A percentile compares a stretch with the other conserved stretches of the same genome.
These are phyloP conservation scores for Manis javanica DNA, from an alignment of 2,797 vertebrate genomes.

Conservation along the genomic window DNA sequence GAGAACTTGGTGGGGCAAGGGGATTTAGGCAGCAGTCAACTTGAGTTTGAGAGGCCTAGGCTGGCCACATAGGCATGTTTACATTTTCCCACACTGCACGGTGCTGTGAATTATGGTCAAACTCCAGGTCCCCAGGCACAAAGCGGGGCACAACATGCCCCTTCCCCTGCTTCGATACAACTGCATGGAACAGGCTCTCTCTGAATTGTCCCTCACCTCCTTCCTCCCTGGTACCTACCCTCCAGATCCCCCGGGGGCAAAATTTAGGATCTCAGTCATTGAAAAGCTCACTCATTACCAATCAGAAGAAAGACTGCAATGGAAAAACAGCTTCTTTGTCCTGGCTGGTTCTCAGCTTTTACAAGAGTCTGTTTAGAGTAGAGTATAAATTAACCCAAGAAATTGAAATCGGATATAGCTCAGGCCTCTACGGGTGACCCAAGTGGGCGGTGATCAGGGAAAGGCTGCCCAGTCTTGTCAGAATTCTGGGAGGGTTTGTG, in stretches of 20 bases:
- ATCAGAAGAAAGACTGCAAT: slow-evolving; percentile 59
- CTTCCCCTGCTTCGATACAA: neutral
- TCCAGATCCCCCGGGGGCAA: neutral
- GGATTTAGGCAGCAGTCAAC: slow-evolving; percentile 52
- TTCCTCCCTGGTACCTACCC: neutral
- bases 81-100: slow-evolving; percentile 56
- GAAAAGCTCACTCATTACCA: slow-evolving; percentile 40
- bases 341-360: slow-evolving; percentile 64
- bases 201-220: neutral
- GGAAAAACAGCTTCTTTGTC: slow-evolving; percentile 48
- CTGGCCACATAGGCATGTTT: slow-evolving; percentile 56
- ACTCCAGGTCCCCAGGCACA: neutral
- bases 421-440: slow-evolving; percentile 8
- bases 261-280: neutral
- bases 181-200: neutral
- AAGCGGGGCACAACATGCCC: neutral
- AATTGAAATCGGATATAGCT: slow-evolving; percentile 67
- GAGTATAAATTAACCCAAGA: slow-evolving; percentile 72
- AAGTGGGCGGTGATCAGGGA: neutral
- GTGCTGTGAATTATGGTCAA: slow-evolving; percentile 61
- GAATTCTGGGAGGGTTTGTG: neutral
- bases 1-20: neutral
- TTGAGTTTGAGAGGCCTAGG: slow-evolving; percentile 29
- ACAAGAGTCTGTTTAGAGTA: slow-evolving; percentile 64
- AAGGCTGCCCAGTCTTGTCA: slow-evolving; percentile 27